phyloP scores from a whole-genome alignment of 2,888 invertebrate genomes.

The Scrobipalpa atriplicella region DNA sequence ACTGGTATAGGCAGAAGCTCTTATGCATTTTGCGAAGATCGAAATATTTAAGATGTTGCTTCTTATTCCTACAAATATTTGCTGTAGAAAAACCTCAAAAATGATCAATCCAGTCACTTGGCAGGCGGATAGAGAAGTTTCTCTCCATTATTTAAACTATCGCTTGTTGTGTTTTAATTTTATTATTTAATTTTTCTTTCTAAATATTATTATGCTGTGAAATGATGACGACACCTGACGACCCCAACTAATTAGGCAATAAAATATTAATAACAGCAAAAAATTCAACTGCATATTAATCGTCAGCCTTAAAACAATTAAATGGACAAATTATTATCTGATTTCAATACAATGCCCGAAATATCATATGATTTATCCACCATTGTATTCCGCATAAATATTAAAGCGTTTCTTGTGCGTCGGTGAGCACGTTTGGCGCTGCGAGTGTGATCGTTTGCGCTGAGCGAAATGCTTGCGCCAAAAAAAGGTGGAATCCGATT shows the following conservation, averaged over 20 bases:
- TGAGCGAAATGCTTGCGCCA: constrained; percentile 22
- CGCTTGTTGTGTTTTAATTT: too few species aligned
- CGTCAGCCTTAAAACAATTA: constrained; percentile 30
- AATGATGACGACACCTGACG: not conserved
- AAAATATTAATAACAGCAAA: not conserved
- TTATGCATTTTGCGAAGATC: not conserved
- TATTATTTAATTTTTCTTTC: too few species aligned
- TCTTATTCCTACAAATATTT: too few species aligned
- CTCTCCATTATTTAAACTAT: too few species aligned
- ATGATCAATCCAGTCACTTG: too few species aligned
- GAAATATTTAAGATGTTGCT: too few species aligned
- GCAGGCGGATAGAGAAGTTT: too few species aligned
- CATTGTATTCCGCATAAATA: constrained; percentile 42
- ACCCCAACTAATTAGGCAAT: not conserved
- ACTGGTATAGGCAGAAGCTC: too few species aligned
- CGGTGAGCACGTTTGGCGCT: constrained; percentile 29
- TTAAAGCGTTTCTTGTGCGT: constrained; percentile 37
- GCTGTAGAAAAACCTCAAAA: too few species aligned
- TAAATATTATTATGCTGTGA: too few species aligned
- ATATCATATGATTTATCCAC: constrained; percentile 42
- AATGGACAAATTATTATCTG: constrained; percentile 35
- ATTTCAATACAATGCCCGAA: constrained; percentile 36
- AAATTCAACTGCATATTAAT: constrained; percentile 25
- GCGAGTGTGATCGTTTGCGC: constrained; percentile 48
- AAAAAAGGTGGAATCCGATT: constrained; percentile 28